phyloP scores from a whole-genome alignment of 2,113 vertebrate genomes.

The Pygoscelis adeliae region DNA sequence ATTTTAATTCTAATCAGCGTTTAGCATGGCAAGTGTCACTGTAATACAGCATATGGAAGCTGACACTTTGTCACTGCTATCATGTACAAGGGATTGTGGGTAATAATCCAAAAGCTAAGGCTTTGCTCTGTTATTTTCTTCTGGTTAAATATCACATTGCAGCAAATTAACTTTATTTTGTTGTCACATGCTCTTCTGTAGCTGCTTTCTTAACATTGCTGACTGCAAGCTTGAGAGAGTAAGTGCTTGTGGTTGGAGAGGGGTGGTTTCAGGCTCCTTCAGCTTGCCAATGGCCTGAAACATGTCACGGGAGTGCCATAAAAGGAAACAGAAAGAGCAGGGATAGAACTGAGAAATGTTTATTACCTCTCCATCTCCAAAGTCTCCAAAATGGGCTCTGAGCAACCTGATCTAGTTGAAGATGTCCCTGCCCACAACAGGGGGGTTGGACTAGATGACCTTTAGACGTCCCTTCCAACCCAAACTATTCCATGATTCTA shows the following conservation, averaged over 20 bases:
- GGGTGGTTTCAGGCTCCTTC: neutral
- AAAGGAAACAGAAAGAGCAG: neutral
- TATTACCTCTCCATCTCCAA: neutral
- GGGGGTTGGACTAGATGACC: too few species aligned
- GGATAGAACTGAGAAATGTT: neutral
- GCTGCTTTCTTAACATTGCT: neutral
- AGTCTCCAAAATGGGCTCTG: neutral
- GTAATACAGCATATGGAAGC: slow-evolving; percentile 46
- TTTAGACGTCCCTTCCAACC: too few species aligned
- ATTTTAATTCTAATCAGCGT: slow-evolving; percentile 58
- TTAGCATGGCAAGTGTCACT: slow-evolving; percentile 58
- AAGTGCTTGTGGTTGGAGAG: neutral
- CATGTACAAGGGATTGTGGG: slow-evolving; percentile 22
- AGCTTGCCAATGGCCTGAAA: neutral
- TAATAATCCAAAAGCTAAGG: neutral
- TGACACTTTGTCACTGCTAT: slow-evolving; percentile 52
- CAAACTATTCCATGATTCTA: too few species aligned
- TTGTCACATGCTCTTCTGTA: slow-evolving; percentile 4
- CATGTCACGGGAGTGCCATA: fast-evolving
- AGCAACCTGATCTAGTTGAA: too few species aligned
- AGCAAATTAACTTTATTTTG: slow-evolving; percentile 51
- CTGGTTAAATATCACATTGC: slow-evolving; percentile 35
- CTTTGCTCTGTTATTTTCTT: slow-evolving; percentile 15
- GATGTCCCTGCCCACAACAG: too few species aligned
- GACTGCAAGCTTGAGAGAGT: neutral